Conservation (phyloP, 2,113 vertebrate species). For the Gymnocephalus cernua region DNA sequence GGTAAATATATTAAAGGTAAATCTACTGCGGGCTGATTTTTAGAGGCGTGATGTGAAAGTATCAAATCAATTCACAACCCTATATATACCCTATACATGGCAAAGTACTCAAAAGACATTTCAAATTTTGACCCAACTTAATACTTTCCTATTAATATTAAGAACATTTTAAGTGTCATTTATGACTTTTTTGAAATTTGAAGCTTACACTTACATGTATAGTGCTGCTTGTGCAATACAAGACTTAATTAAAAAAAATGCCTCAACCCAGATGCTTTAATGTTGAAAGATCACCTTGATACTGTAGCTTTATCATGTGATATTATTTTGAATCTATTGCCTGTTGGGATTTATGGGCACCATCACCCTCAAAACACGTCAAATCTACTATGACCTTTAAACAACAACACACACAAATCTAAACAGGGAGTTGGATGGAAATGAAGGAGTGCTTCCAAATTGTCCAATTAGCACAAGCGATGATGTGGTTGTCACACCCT, state of each 20-base stretch:
- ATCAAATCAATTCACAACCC: too few species aligned
- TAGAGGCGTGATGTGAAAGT: neutral
- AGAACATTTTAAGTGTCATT: neutral
- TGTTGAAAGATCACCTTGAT: neutral
- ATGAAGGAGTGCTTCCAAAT: constrained; percentile 2
- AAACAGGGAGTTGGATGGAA: constrained; percentile 2
- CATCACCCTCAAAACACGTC: neutral
- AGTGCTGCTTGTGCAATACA: neutral
- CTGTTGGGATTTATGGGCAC: neutral
- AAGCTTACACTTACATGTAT: neutral
- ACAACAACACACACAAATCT: neutral
- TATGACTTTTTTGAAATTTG: neutral
- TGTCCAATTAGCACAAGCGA: neutral
- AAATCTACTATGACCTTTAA: neutral
- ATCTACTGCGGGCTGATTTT: neutral
- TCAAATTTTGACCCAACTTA: neutral
- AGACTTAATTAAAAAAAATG: neutral
- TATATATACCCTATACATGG: too few species aligned
- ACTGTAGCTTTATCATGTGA: neutral
- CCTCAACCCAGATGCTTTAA: neutral
- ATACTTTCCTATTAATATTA: neutral
- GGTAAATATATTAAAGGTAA: neutral
- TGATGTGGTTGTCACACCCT: neutral
- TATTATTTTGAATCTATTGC: neutral
- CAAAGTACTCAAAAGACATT: neutral